Evolutionary conservation across 2,888 invertebrate genomes (phyloP), one percentile per base, ranked within the genome.

Genomic region (Phaedon cochleariae): DNA sequence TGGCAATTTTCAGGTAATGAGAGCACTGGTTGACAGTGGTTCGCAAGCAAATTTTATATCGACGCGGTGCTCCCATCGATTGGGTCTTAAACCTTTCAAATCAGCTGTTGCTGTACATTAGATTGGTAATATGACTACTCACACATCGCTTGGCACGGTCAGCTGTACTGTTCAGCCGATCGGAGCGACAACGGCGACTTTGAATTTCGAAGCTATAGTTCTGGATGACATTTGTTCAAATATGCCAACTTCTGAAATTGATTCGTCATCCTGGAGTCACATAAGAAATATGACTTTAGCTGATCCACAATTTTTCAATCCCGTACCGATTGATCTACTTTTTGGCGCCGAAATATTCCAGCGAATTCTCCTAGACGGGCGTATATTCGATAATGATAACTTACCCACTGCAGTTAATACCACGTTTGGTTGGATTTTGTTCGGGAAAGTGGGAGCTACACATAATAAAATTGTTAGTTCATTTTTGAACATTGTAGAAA

Each of bases 141-240:
- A 53, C 7, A 15, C 53, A 31, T 53, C 53, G 31, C 17, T 31
- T 9, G 53, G 53, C 29, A 31, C 53, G 18, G 53, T 31, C 6
- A 17, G 18, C 18, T 53, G 53, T 53, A 53, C 53, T 53, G 31
- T 53, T 34, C 31, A 53, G 17, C 34, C 34, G 3, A 31, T 17
- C 17, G 17, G 18, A 37, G 37, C 37, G 41, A 17, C 37, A n/a
- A 37, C 20, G 6, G 15, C 37, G 41, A 37, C 37, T 55, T 41
- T 21, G 21, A 37, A n/a, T 21, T 37, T 55, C 2, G 54, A 41
- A 5, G 37, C 41, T n/a, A 55, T 55, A n/a, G 12, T 55, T 55
- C 41, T 55, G 7, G 54, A 55, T n/a, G 21, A 55, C 9, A 55
- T 55, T 41, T 37, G 54, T 37, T 55, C 54, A 41, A 15, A 55